Evolutionary conservation across 2,888 invertebrate genomes (phyloP).

Genomic region (Eupithecia insigniata): DNA sequence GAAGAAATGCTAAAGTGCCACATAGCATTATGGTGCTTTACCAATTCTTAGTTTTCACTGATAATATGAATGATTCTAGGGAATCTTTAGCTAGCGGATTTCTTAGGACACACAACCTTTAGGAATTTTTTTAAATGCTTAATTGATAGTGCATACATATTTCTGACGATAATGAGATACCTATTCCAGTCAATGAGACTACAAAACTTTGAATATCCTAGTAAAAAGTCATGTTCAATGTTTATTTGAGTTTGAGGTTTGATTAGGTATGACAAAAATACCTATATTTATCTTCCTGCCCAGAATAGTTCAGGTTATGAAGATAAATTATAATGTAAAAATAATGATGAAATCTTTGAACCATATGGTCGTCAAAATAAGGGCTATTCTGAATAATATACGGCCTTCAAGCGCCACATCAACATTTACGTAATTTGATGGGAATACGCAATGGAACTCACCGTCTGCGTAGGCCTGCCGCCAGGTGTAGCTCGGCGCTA

Average conservation of each 20-base stretch:
- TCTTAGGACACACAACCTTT: too few species aligned
- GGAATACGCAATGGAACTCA: constrained; percentile 50
- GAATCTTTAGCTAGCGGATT: too few species aligned
- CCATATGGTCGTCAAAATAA: not conserved
- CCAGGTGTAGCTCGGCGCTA: constrained; percentile 53
- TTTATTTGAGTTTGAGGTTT: not conserved
- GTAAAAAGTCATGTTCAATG: not conserved
- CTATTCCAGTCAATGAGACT: not conserved
- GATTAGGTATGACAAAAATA: not conserved
- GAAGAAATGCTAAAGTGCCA: too few species aligned
- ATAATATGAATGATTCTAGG: too few species aligned
- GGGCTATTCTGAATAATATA: not conserved
- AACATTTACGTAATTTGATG: constrained; percentile 7
- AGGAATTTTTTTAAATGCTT: too few species aligned
- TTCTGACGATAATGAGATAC: too few species aligned
- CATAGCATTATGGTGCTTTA: too few species aligned
- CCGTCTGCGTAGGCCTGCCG: constrained; percentile 69
- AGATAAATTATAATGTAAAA: not conserved
- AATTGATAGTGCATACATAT: too few species aligned
- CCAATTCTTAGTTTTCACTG: too few species aligned
- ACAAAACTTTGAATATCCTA: not conserved
- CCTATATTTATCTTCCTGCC: not conserved
- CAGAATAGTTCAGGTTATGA: not conserved
- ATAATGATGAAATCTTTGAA: not conserved
- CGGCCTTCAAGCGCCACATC: not conserved